Percentiles rank a stretch among this genome's conserved stretches.
Conservation (phyloP, 2,113 vertebrate genomes). For the Phrynosoma blainvillii region DNA sequence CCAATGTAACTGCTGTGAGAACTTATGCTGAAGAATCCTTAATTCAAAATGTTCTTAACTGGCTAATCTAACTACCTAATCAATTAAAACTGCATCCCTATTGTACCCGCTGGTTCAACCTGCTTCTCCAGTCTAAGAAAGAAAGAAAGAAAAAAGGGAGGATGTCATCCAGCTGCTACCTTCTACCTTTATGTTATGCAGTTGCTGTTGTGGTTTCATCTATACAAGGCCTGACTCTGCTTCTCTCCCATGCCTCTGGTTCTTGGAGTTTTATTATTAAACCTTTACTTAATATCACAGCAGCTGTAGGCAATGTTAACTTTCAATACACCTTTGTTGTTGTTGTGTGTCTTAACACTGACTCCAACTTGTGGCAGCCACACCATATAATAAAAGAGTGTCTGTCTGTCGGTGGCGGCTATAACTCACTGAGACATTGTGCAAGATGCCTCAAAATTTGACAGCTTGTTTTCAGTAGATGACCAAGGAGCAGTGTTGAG, state of each 20-base stretch:
- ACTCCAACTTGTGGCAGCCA: too few species aligned
- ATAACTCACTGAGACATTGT: too few species aligned
- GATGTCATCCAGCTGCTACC: not conserved
- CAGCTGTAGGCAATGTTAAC: not conserved
- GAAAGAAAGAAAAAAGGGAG: not conserved
- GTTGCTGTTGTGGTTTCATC: not conserved
- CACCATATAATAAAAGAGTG: too few species aligned
- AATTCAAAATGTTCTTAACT: too few species aligned
- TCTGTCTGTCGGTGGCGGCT: too few species aligned
- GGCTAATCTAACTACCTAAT: not conserved
- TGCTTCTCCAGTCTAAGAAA: not conserved
- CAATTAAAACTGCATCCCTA: not conserved
- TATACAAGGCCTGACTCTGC: not conserved
- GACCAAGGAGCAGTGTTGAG: too few species aligned
- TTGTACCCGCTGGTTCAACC: not conserved
- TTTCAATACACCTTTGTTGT: not conserved
- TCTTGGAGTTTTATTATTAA: slow-evolving; percentile 3
- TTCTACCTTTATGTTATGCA: not conserved
- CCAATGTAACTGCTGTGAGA: too few species aligned
- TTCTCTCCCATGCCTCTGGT: not conserved
- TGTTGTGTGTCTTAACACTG: too few species aligned
- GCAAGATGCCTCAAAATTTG: too few species aligned
- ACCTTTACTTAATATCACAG: not conserved
- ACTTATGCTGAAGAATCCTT: too few species aligned
- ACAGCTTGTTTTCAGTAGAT: too few species aligned